Base-by-base conservation (phyloP, 1,140 invertebrate genomes). In the Danaus melanippus region DNA sequence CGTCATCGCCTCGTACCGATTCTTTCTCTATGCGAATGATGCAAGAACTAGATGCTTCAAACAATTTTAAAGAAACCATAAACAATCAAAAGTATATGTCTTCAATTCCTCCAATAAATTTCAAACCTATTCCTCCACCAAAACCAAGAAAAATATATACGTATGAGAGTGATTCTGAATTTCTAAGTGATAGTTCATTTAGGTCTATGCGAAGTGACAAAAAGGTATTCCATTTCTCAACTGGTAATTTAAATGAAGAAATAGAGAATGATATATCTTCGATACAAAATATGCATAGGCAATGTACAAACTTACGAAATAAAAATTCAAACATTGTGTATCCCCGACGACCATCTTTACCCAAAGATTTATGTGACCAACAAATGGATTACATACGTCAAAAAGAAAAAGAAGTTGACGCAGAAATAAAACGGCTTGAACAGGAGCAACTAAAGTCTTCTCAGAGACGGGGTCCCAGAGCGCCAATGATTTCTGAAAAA, bases 361-460 rank as follows among this genome's bases (percentile, higher is more conserved):
- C 92, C 0, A 89, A 90, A 61, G 91, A 92, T 63, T 82, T 93
- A 50, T 91, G 92, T 69, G 89, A 91, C 9, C 88, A 90, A 66
- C 92, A 93, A 78, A 87, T 93, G 62, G 88, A 90, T 66, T 92
- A 93, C 60, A 91, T 94, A 15, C 85, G 90, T 10, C 84, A 89
- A 74, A 92, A 92, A 76, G 91, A 92, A 82, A 89, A 89, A 67
- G 89, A 91, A 69, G 88, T 92, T 11, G 88, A 91, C 71, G 75
- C 87, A 41, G 90, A 92, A 79, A 86, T 92, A 53, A 86, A 88
- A 56, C 80, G 87, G 9, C 65, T 92, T 42, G 89, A 91, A 76
- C 77, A 86, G 17, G 88, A 91, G 70, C 90, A 90, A 52, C 67
- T 70, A 39, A 73, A 60, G 59, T 21, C 41, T 9, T 39, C 50